phyloP scores from a whole-genome alignment of 2,113 vertebrate genomes.

The Gallinago media region DNA sequence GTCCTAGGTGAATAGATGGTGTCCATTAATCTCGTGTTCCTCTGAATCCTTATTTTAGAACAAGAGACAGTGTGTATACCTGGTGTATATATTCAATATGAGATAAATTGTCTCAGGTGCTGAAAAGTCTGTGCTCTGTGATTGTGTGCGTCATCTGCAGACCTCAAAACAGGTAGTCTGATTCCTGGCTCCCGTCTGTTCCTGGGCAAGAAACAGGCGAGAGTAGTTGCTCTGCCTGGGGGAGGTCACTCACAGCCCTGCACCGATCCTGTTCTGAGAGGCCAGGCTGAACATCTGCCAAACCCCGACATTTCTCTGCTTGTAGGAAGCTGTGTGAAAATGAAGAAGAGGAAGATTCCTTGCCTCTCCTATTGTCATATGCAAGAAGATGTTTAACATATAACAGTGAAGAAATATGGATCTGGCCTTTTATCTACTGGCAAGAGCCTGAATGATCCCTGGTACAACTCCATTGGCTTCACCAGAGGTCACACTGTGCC shows the following conservation, averaged over 20 bases:
- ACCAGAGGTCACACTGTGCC: not conserved
- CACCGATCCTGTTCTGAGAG: not conserved
- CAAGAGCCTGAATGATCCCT: not conserved
- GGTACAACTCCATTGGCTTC: not conserved
- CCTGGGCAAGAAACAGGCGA: fast-evolving
- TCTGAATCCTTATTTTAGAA: not conserved
- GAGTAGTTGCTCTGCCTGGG: not conserved
- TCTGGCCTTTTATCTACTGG: not conserved
- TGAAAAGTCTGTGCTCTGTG: not conserved
- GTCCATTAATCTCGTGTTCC: not conserved
- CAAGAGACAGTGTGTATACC: fast-evolving
- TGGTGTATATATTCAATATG: not conserved
- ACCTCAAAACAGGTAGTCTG: not conserved
- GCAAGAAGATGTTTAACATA: not conserved
- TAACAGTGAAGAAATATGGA: not conserved
- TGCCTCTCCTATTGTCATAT: not conserved
- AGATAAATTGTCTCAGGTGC: not conserved
- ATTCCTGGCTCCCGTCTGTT: not conserved
- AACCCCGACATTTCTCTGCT: fast-evolving
- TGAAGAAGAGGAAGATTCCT: not conserved
- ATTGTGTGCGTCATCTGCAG: not conserved
- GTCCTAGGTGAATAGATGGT: not conserved
- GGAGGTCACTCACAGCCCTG: not conserved
- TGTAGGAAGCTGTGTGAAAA: not conserved
- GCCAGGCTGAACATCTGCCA: not conserved